Base-by-base conservation (phyloP, 2,888 invertebrate genomes). In the Heterodera filipjevi region DNA sequence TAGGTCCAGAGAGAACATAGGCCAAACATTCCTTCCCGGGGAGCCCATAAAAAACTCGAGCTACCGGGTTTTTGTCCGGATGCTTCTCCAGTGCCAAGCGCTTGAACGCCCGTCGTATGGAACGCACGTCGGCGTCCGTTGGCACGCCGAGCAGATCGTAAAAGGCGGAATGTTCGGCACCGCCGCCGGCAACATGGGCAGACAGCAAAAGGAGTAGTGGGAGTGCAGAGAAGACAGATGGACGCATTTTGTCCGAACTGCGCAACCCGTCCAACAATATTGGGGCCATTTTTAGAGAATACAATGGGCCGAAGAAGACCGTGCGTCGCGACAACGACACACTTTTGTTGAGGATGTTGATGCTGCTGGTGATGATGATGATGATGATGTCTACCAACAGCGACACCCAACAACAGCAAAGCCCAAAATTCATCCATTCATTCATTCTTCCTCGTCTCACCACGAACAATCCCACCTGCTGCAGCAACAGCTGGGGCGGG, bases 91-190 rank as follows among this genome's bases (percentile, higher is more conserved):
- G 91, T 0, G 93, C 94, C 71, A 94, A 89, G 89, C 93, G 93
- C 89, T 94, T 94, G 89, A 94, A 94, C 10, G 94, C 94, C 89
- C 92, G 93, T 81, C 93, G 91, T 78, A 94, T 94, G 87, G 94
- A 93, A 84, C 92, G 92, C 72, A 92, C 91, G 78, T 92, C 92
- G 2, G 94, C 93, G 86, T 92, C 92, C 74, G 92, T 92, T 0
- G 91, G 90, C 22, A 94, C 90, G 16, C 93, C 93, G 39, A 94
- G 90, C 71, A 93, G 89, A 84, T 93, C 92, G 88, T 94, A 94
- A 89, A 79, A 79, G n/a, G 44, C 71, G 30, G 44, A 66, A 16
- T 78, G 53, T 14, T 71, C 77, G 2, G 53, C 44, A 19, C 19
- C 30, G 35, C 27, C 49, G 49, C 19, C 5, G 46, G 44, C n/a